A percentile compares a stretch with the other conserved stretches of the same genome.
Conservation (phyloP, 2,797 vertebrate genomes). For the Lutjanus campechanus region DNA sequence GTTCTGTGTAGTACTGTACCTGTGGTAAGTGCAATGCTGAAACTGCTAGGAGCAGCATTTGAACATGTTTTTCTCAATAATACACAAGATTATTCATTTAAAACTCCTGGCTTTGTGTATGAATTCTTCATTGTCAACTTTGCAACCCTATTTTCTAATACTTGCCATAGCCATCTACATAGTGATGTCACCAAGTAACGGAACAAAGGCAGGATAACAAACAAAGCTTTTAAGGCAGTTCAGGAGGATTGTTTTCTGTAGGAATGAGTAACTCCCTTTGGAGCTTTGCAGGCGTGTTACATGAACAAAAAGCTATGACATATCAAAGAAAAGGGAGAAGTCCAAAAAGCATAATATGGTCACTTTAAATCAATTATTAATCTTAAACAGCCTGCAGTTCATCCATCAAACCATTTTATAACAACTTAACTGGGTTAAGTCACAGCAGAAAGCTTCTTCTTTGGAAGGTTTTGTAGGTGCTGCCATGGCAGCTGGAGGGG, state of each 20-base stretch:
- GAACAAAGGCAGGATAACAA: too few relatives aligned
- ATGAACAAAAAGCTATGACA: too few relatives aligned
- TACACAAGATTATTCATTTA: slow-evolving; percentile 16
- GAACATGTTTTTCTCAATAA: slow-evolving; percentile 8
- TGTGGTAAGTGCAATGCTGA: background rate
- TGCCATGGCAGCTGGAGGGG: slow-evolving; percentile 14
- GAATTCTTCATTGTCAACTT: background rate
- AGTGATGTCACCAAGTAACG: too few relatives aligned
- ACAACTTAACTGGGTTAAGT: background rate
- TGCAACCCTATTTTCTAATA: too few relatives aligned
- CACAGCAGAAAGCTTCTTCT: background rate
- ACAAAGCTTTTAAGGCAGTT: too few relatives aligned
- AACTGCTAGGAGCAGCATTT: background rate
- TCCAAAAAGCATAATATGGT: too few relatives aligned
- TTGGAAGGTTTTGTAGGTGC: slow-evolving; percentile 3
- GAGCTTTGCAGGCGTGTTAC: too few relatives aligned
- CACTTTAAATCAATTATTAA: background rate
- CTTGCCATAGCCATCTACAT: too few relatives aligned
- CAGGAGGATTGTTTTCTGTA: too few relatives aligned
- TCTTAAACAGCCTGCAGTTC: background rate
- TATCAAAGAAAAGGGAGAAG: too few relatives aligned
- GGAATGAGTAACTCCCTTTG: too few relatives aligned
- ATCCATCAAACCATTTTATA: background rate
- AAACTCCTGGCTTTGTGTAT: background rate
- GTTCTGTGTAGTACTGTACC: background rate